These are phyloP conservation scores for Nipponia nippon DNA, from an alignment of 2,113 vertebrate species.

Conservation along the genomic window DNA sequence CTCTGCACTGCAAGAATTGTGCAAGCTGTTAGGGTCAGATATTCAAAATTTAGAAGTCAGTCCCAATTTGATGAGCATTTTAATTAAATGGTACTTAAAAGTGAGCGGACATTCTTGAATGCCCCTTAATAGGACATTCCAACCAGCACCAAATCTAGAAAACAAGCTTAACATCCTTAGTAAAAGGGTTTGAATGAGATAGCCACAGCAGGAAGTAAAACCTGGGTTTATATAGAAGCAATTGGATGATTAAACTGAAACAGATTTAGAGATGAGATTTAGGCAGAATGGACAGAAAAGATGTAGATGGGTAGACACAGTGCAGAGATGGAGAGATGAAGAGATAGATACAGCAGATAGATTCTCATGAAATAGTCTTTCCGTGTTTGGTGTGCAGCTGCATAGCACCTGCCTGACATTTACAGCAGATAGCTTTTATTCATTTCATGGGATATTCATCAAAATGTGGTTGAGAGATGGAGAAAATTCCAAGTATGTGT, in stretches of 20 bases:
- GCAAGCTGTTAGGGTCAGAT: neutral
- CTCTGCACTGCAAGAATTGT: neutral
- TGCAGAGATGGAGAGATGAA: conserved; percentile 19
- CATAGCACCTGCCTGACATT: conserved; percentile 69
- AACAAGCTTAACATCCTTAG: neutral
- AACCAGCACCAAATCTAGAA: neutral
- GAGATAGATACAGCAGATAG: conserved; percentile 47
- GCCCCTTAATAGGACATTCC: neutral
- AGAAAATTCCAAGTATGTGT: conserved; percentile 76
- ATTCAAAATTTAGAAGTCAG: neutral
- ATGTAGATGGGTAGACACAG: conserved; percentile 28
- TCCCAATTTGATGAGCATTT: neutral
- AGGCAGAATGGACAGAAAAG: neutral
- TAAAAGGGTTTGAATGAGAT: neutral
- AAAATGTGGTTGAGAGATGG: conserved; percentile 68
- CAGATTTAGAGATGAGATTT: conserved; percentile 6
- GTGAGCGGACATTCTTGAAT: neutral
- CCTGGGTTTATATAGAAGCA: neutral
- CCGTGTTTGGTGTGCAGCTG: conserved; percentile 66
- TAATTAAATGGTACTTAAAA: neutral
- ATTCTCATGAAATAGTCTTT: conserved; percentile 69
- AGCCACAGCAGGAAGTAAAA: neutral
- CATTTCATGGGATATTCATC: conserved; percentile 74
- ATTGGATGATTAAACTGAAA: neutral
- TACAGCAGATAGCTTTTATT: conserved; percentile 72